phyloP scores from a whole-genome alignment of 1,140 invertebrate genomes.

The Drosophila triauraria region DNA sequence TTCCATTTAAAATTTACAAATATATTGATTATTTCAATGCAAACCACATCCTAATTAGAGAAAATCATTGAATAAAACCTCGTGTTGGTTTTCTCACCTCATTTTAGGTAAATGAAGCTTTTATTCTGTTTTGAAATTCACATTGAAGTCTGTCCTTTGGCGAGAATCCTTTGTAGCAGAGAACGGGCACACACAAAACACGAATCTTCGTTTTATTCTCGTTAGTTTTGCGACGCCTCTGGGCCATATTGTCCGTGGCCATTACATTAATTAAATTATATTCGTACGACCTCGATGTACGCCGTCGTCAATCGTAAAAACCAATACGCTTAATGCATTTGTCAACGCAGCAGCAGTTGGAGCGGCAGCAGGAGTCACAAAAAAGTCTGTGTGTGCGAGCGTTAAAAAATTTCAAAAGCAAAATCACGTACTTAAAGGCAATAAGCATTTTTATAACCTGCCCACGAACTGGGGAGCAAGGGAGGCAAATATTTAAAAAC shows the following conservation, averaged over 20 bases:
- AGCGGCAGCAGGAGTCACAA: constrained; percentile 13
- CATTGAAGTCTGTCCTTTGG: constrained; percentile 6
- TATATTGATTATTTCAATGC: neutral
- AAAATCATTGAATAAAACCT: neutral
- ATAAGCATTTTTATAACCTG: constrained; percentile 75
- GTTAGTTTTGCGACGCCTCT: constrained; percentile 36
- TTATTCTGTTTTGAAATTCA: constrained; percentile 13
- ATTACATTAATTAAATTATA: constrained; percentile 80
- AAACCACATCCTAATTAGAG: neutral
- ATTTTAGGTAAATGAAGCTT: neutral
- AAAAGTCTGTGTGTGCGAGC: constrained; percentile 32
- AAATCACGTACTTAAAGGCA: constrained; percentile 82
- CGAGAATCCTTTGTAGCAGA: constrained; percentile 22
- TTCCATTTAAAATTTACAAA: neutral
- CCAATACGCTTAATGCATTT: constrained; percentile 76
- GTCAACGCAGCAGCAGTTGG: constrained; percentile 13
- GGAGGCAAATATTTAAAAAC: constrained; percentile 14
- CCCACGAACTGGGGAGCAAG: constrained; percentile 33
- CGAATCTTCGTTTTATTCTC: constrained; percentile 9
- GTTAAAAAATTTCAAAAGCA: constrained; percentile 56
- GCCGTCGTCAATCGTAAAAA: constrained; percentile 68
- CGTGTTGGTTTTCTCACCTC: too few species aligned
- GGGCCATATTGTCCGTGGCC: constrained; percentile 45
- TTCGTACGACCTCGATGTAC: constrained; percentile 26
- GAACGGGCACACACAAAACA: constrained; percentile 12